These are phyloP conservation scores for Chaetorhynchus papuensis DNA, from an alignment of 2,113 vertebrate species.

Conservation along the genomic window DNA sequence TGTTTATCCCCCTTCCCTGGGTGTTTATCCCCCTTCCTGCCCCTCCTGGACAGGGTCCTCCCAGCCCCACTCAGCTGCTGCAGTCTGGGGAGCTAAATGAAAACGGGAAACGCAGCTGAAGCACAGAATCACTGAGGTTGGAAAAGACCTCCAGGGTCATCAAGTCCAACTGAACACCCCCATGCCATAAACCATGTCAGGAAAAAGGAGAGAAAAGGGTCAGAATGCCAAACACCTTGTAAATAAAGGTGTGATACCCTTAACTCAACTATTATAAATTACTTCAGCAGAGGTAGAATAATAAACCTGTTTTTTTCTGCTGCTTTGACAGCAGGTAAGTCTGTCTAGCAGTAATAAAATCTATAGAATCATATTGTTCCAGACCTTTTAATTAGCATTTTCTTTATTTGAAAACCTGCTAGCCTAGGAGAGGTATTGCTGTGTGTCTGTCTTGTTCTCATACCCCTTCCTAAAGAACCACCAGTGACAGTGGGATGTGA, in stretches of 20 bases:
- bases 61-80: background rate
- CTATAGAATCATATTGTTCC: background rate
- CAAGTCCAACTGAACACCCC: background rate
- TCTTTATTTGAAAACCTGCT: background rate
- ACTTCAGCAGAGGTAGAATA: background rate
- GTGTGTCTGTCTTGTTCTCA: background rate
- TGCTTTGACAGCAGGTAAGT: background rate
- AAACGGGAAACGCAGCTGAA: background rate
- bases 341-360: background rate
- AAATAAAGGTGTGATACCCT: background rate
- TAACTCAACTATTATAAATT: background rate
- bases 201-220: background rate
- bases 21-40: too few relatives aligned
- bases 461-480: fast-evolving
- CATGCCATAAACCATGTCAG: background rate
- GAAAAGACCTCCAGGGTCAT: background rate
- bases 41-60: background rate
- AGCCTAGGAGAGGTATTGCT: background rate
- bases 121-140: background rate
- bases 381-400: background rate
- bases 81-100: background rate
- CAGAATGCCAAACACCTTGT: background rate
- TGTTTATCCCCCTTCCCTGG: too few relatives aligned
- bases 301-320: background rate
- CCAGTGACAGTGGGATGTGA: background rate